A percentile compares a stretch with the other conserved stretches of the same genome.
Evolutionary conservation across 2,113 vertebrate species (phyloP).

Genomic region (Todiramphus saurophagus): DNA sequence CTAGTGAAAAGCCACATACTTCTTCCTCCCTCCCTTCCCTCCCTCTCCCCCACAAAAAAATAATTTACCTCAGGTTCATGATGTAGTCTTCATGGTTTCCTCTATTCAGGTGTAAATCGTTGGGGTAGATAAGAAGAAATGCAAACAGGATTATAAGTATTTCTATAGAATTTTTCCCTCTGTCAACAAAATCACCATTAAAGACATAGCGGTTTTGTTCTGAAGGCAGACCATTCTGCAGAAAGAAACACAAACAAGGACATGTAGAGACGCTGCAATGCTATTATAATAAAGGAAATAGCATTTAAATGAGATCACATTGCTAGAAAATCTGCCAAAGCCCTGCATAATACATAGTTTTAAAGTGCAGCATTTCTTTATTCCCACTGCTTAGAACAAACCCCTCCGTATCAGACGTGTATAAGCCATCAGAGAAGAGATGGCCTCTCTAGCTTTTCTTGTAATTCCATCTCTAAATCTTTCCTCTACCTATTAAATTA

Average conservation of each 20-base stretch:
- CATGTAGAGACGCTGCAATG: neutral
- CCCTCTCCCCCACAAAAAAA: neutral
- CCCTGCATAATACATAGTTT: neutral
- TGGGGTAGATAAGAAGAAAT: conserved; percentile 90
- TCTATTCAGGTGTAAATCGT: conserved; percentile 90
- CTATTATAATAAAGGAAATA: neutral
- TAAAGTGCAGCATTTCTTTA: neutral
- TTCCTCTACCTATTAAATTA: neutral
- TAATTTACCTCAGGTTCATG: conserved; percentile 90
- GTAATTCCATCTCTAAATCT: neutral
- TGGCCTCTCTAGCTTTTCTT: neutral
- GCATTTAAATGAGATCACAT: neutral
- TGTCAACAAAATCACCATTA: conserved; percentile 97
- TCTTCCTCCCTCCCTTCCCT: neutral
- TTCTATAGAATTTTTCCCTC: conserved; percentile 91
- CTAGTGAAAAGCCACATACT: neutral
- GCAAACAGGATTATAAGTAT: conserved; percentile 89
- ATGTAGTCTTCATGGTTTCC: conserved; percentile 97
- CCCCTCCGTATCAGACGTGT: neutral
- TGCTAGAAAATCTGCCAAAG: neutral
- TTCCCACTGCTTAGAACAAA: neutral
- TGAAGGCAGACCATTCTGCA: conserved; percentile 94
- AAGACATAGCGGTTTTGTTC: conserved; percentile 89
- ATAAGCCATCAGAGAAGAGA: neutral
- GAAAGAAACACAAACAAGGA: neutral